Conservation (phyloP, 2,113 vertebrate species). For the Hippolais icterina region DNA sequence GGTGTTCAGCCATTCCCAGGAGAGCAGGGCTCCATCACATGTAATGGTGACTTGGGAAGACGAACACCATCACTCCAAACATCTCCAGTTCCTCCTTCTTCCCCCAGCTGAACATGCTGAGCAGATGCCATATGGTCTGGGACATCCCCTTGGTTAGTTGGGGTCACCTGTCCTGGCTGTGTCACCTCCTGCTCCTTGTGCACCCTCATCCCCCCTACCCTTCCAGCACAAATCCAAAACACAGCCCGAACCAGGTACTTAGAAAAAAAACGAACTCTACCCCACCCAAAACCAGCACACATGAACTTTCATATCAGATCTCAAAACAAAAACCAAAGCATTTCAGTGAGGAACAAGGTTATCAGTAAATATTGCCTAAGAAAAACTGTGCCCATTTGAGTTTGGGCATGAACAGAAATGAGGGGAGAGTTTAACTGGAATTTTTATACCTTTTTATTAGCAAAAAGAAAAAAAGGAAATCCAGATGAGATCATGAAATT, state of each 20-base stretch:
- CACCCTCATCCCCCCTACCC: accelerated
- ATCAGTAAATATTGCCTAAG: neutral
- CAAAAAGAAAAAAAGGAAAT: neutral
- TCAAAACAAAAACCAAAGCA: neutral
- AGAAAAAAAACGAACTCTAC: neutral
- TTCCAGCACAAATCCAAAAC: neutral
- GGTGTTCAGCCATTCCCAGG: neutral
- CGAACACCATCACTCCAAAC: neutral
- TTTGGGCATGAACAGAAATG: neutral
- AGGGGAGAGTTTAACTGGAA: neutral
- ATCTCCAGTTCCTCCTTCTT: neutral
- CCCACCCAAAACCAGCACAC: neutral
- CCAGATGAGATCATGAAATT: neutral
- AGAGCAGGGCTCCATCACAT: neutral
- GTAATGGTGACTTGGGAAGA: neutral
- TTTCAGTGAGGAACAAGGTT: neutral
- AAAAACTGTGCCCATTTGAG: neutral
- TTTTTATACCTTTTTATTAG: neutral
- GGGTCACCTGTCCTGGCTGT: neutral
- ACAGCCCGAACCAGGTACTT: neutral
- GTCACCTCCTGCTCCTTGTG: neutral
- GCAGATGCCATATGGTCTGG: neutral
- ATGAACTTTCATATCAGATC: neutral
- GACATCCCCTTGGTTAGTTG: accelerated
- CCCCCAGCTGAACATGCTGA: accelerated